Evolutionary conservation across 1,140 invertebrate genomes (phyloP).

Genomic region (Tetramorium parvispinum): DNA sequence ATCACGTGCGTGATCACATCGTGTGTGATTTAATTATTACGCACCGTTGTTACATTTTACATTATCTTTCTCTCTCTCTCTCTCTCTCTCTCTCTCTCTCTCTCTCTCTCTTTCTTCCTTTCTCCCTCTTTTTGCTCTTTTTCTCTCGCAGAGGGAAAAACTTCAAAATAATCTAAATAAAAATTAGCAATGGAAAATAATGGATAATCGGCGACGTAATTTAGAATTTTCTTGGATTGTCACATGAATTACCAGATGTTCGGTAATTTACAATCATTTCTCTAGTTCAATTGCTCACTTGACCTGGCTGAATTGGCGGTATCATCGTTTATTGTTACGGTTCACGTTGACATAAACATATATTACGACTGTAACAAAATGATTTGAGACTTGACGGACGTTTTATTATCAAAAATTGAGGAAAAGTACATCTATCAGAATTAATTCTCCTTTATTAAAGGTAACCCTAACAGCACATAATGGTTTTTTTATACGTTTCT

Average conservation of each 20-base stretch:
- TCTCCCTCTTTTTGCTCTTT: background rate
- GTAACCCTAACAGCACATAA: too few species aligned
- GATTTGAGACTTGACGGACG: background rate
- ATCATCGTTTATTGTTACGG: constrained; percentile 33
- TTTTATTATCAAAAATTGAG: background rate
- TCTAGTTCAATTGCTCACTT: constrained; percentile 77
- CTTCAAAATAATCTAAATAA: background rate
- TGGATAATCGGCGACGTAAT: background rate
- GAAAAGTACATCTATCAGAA: background rate
- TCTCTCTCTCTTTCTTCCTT: background rate
- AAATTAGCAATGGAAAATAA: background rate
- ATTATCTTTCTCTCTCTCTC: background rate
- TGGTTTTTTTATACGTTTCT: too few species aligned
- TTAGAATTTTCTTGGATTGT: constrained; percentile 31
- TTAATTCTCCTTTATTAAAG: background rate
- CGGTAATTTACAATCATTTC: constrained; percentile 71
- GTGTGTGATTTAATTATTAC: background rate
- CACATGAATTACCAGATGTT: constrained; percentile 56
- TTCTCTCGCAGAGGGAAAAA: background rate
- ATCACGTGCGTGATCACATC: background rate
- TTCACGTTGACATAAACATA: constrained; percentile 5
- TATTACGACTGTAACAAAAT: constrained; percentile 15
- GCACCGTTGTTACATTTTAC: background rate
- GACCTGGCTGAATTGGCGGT: constrained; percentile 61
- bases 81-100: background rate